A percentile compares a stretch with the other conserved stretches of the same genome.
phyloP scores from a whole-genome alignment of 1,140 invertebrate species.

The Venturia canescens region DNA sequence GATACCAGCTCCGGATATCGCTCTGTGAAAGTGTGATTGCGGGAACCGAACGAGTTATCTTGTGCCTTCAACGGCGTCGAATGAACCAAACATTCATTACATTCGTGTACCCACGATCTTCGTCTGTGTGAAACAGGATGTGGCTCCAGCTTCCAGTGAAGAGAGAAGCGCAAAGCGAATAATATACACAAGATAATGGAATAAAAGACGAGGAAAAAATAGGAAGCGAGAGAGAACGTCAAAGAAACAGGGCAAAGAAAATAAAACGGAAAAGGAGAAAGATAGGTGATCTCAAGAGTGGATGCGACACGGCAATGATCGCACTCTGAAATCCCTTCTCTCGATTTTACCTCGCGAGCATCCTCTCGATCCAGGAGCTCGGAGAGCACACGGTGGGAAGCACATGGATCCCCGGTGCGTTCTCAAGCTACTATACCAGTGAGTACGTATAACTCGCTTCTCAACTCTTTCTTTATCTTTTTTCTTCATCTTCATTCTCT shows the following conservation, averaged over 20 bases:
- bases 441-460: constrained; percentile 44
- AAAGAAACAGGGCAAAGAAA: background rate
- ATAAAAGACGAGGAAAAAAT: background rate
- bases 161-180: background rate
- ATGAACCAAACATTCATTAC: background rate
- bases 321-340: constrained; percentile 29
- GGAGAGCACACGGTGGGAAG: constrained; percentile 37
- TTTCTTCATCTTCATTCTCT: constrained; percentile 13
- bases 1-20: background rate
- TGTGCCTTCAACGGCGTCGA: background rate
- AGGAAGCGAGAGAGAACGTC: background rate
- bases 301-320: constrained; percentile 45
- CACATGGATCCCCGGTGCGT: constrained; percentile 40
- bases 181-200: too few relatives aligned
- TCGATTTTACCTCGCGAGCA: constrained; percentile 26
- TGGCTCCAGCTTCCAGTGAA: background rate
- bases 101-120: background rate
- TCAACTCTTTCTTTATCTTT: constrained; percentile 21
- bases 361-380: constrained; percentile 31
- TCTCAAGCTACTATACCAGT: constrained; percentile 45
- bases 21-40: background rate
- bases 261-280: background rate
- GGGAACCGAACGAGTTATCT: constrained; percentile 26
- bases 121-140: constrained; percentile 4
- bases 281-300: constrained; percentile 29